phyloP scores from a whole-genome alignment of 1,140 invertebrate genomes.

The Diploscapter pachys region DNA sequence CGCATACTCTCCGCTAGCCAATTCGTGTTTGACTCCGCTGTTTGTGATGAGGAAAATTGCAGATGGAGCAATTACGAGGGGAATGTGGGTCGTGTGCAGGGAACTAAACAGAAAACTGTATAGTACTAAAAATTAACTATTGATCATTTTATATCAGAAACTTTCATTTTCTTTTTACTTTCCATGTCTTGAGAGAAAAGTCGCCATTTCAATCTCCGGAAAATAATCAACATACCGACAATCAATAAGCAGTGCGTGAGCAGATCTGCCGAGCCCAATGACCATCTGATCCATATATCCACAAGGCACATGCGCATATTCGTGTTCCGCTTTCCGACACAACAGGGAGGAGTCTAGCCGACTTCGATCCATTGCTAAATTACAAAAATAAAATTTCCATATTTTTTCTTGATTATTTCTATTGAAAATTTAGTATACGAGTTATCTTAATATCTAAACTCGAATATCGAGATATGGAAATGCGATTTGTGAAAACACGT shows the following conservation, averaged over 20 bases:
- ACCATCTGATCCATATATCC: slow-evolving; percentile 27
- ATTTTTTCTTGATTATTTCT: too few species aligned
- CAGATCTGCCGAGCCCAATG: background rate
- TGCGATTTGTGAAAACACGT: too few species aligned
- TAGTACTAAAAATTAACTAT: too few species aligned
- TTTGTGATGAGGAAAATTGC: slow-evolving; percentile 21
- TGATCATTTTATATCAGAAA: too few species aligned
- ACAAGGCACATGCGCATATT: slow-evolving; percentile 19
- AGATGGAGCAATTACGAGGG: slow-evolving; percentile 7
- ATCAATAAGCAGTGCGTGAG: slow-evolving; percentile 15
- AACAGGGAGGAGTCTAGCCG: background rate
- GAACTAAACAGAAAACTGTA: slow-evolving; percentile 8
- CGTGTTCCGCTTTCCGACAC: slow-evolving; percentile 23
- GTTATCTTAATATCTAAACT: too few species aligned
- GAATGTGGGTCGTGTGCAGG: slow-evolving; percentile 11
- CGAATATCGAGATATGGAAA: too few species aligned
- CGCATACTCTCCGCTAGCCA: slow-evolving; percentile 17
- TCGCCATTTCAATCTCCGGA: background rate
- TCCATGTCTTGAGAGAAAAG: background rate
- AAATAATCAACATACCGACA: slow-evolving; percentile 11
- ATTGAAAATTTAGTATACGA: too few species aligned
- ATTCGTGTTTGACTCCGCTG: slow-evolving; percentile 18
- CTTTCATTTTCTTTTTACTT: background rate
- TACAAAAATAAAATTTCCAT: too few species aligned
- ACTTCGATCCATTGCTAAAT: slow-evolving; percentile 1